These are phyloP conservation scores for Meteorus sp. DNA, from an alignment of 1,140 invertebrate species.

Conservation along the genomic window DNA sequence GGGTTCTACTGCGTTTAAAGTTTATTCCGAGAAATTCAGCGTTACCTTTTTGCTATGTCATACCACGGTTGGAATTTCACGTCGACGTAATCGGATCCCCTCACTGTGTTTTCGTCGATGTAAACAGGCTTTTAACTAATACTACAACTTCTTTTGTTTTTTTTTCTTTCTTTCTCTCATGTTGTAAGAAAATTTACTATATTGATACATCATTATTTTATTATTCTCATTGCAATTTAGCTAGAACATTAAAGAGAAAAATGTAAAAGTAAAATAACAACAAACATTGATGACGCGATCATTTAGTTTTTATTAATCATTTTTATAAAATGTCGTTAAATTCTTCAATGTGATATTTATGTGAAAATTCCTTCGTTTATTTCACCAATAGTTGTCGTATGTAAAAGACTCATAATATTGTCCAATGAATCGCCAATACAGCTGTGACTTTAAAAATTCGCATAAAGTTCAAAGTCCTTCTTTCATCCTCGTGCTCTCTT, in stretches of 20 bases:
- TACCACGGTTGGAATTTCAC: slow-evolving; percentile 14
- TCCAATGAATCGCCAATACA: background rate
- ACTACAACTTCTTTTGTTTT: background rate
- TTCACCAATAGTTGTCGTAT: background rate
- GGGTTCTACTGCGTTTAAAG: background rate
- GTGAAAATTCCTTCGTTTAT: background rate
- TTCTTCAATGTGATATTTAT: background rate
- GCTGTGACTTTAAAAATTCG: background rate
- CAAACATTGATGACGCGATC: too few species aligned
- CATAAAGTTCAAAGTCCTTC: slow-evolving; percentile 3
- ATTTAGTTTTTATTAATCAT: background rate
- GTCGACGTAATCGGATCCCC: slow-evolving; percentile 16
- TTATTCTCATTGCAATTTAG: too few species aligned
- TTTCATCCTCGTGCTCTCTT: too few species aligned
- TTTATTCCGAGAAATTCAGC: slow-evolving; percentile 16
- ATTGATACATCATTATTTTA: too few species aligned
- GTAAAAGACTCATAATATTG: background rate
- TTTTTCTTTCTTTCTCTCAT: too few species aligned
- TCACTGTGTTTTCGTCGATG: background rate
- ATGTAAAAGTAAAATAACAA: too few species aligned
- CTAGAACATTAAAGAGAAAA: too few species aligned
- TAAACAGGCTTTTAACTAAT: background rate
- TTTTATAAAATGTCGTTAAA: background rate
- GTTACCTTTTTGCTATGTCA: background rate
- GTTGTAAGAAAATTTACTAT: too few species aligned